Conservation (phyloP, 2,888 invertebrate genomes). For the Pachymerium ferrugineum region DNA sequence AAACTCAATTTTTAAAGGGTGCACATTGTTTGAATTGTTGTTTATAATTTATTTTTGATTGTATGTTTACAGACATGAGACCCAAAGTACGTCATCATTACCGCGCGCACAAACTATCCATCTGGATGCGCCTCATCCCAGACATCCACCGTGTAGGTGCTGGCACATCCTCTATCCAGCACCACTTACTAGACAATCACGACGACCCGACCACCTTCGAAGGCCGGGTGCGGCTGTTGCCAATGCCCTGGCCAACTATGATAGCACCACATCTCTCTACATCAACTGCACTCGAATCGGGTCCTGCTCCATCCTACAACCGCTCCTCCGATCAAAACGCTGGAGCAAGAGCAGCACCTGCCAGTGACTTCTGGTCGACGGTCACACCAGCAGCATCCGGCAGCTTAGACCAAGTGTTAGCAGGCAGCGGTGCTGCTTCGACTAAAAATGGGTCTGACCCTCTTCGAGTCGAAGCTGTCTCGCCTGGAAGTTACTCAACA, state of each 20-base stretch:
- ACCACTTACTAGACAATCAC: constrained; percentile 75
- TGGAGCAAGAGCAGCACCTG: constrained; percentile 5
- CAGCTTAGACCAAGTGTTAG: constrained; percentile 5
- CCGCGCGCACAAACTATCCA: constrained; percentile 87
- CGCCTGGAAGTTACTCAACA: constrained; percentile 61
- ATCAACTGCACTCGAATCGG: constrained; percentile 6
- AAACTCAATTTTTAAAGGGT: neutral
- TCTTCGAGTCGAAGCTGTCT: constrained; percentile 33
- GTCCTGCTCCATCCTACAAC: neutral
- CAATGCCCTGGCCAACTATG: constrained; percentile 40
- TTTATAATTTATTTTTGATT: constrained; percentile 11
- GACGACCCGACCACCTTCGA: constrained; percentile 84
- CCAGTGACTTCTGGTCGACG: neutral
- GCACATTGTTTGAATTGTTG: neutral
- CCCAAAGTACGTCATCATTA: constrained; percentile 89
- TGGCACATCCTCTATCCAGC: constrained; percentile 74
- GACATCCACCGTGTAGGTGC: constrained; percentile 57
- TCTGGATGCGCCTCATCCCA: constrained; percentile 92
- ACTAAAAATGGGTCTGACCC: constrained; percentile 33
- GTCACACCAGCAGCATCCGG: constrained; percentile 27
- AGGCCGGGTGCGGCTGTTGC: constrained; percentile 65
- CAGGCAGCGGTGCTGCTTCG: neutral
- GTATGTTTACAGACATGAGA: constrained; percentile 66
- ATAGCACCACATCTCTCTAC: constrained; percentile 1
- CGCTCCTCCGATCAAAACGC: constrained; percentile 4